phyloP scores from a whole-genome alignment of 2,113 vertebrate genomes.

The Sus scrofa region DNA sequence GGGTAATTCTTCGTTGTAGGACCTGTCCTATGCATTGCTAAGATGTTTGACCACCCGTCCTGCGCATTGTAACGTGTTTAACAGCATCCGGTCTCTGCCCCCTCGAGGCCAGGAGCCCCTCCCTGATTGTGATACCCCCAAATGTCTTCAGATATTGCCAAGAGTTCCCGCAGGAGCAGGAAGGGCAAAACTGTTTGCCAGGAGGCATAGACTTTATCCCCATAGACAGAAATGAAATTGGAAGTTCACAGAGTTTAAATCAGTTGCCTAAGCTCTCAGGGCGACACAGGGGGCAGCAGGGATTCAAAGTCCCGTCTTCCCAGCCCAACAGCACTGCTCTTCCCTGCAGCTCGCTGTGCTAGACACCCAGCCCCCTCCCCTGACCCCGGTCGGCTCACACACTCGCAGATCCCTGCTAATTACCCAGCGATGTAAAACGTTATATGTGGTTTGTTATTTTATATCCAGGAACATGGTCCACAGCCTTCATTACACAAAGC shows the following conservation, averaged over 20 bases:
- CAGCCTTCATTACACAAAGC: constrained; percentile 83
- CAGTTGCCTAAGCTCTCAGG: background rate
- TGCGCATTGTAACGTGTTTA: background rate
- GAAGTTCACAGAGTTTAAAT: background rate
- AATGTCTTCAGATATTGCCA: background rate
- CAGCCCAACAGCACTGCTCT: background rate
- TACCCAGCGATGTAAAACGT: constrained; percentile 79
- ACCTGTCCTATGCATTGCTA: background rate
- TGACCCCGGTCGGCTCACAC: background rate
- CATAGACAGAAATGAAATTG: background rate
- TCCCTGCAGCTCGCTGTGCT: background rate
- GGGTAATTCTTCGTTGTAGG: background rate
- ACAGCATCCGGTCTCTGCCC: background rate
- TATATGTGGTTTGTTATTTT: constrained; percentile 85
- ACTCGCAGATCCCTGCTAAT: constrained; percentile 79
- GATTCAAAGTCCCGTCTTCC: background rate
- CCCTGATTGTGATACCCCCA: background rate
- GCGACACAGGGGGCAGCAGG: background rate
- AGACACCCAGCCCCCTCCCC: background rate
- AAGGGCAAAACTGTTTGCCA: background rate
- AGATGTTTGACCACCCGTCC: too few species aligned
- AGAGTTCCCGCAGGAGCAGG: background rate
- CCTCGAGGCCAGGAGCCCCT: background rate
- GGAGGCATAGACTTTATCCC: background rate
- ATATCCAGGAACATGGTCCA: constrained; percentile 81